Conservation (phyloP, 2,113 vertebrate species). For the Corythoichthys intestinalis region DNA sequence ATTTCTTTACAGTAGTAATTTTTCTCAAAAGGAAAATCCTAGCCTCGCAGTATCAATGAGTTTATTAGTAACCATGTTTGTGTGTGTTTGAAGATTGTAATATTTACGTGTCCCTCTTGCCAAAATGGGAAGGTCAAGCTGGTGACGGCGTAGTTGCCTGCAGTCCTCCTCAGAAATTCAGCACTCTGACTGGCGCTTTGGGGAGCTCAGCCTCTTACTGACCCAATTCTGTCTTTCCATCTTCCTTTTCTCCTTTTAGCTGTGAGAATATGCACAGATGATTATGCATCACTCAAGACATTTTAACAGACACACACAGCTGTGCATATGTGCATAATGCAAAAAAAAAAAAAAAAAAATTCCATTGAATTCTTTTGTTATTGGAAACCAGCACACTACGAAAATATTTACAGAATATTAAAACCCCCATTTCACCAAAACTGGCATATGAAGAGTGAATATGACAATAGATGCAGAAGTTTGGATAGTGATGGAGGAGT, state of each 20-base stretch:
- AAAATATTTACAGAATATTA: neutral
- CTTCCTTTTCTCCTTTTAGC: conserved; percentile 32
- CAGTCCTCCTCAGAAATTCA: conserved; percentile 40
- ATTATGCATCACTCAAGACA: conserved; percentile 42
- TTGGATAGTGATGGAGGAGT: no score
- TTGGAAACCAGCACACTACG: neutral
- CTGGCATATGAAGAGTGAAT: no score
- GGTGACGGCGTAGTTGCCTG: conserved; percentile 36
- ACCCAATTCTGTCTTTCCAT: conserved; percentile 62
- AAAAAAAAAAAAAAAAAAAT: neutral
- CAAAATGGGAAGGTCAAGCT: conserved; percentile 27
- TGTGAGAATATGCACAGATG: conserved; percentile 39
- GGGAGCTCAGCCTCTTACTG: conserved; percentile 46
- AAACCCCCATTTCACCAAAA: neutral
- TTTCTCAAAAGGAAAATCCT: conserved; percentile 5
- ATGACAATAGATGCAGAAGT: no score
- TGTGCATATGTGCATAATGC: neutral
- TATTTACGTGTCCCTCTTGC: conserved; percentile 39
- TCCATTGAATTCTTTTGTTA: neutral
- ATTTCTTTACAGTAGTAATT: neutral
- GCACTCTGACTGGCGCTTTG: conserved; percentile 24
- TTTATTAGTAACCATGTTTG: conserved; percentile 7
- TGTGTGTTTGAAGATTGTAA: conserved; percentile 20
- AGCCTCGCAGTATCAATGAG: conserved; percentile 7
- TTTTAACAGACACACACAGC: conserved; percentile 2